These are phyloP conservation scores for Microtus pennsylvanicus DNA, from an alignment of 2,113 vertebrate species.

Conservation along the genomic window DNA sequence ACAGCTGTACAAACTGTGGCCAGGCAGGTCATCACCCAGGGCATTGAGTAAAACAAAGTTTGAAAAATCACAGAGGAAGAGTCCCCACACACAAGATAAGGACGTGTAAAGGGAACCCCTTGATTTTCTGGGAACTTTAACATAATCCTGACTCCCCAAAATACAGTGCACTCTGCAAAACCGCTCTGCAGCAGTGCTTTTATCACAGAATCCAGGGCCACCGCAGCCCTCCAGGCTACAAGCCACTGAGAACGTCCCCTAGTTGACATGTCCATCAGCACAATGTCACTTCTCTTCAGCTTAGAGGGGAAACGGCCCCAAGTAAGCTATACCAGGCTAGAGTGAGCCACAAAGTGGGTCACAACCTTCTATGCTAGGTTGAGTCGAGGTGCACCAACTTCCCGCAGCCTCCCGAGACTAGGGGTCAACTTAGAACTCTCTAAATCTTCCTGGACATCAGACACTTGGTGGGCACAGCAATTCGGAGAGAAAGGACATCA, in stretches of 20 bases:
- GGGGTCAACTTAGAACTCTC: not conserved
- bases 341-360: not conserved
- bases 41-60: not conserved
- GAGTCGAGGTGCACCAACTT: not conserved
- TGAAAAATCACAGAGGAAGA: not conserved
- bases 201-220: not conserved
- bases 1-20: not conserved
- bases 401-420: not conserved
- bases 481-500: too few relatives aligned
- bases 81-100: not conserved
- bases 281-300: not conserved
- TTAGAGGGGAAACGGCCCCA: not conserved
- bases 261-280: accelerated
- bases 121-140: not conserved
- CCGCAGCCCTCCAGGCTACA: too few relatives aligned
- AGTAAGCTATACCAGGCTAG: too few relatives aligned
- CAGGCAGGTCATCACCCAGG: not conserved
- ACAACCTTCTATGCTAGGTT: not conserved
- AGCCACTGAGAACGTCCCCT: not conserved
- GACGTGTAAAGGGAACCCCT: not conserved
- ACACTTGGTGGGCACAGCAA: not conserved
- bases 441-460: not conserved
- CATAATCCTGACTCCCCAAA: not conserved
- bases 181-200: not conserved
- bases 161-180: not conserved